phyloP scores from a whole-genome alignment of 2,797 vertebrate genomes.

The Acridotheres tristis region DNA sequence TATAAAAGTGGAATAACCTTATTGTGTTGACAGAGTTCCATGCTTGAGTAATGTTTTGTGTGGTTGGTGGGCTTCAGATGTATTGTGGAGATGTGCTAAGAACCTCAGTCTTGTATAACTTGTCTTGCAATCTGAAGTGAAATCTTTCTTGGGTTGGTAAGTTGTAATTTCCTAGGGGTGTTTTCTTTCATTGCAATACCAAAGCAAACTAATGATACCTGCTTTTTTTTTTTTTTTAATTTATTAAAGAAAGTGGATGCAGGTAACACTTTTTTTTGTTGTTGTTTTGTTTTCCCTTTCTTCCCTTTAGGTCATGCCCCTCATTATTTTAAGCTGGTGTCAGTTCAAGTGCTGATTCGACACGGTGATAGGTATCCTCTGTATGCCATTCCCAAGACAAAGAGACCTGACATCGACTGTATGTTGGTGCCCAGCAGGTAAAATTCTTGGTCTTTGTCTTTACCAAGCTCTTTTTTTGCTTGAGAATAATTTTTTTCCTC shows the following conservation, averaged over 20 bases:
- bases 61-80: neutral
- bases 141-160: neutral
- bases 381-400: conserved; percentile 94
- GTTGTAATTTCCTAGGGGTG: rapidly evolving
- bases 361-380: conserved; percentile 96
- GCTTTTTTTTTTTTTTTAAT: neutral
- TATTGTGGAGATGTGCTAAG: neutral
- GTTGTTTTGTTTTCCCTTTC: no score
- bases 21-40: neutral
- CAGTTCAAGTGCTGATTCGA: conserved; percentile 94
- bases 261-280: neutral
- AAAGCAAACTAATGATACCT: neutral
- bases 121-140: neutral
- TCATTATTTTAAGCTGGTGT: conserved; percentile 91
- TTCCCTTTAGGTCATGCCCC: conserved; percentile 87
- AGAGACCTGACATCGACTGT: conserved; percentile 91
- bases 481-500: neutral
- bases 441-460: neutral
- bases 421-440: conserved; percentile 86
- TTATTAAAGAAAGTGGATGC: neutral
- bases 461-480: neutral
- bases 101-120: neutral
- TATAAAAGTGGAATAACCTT: neutral
- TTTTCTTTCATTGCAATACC: neutral
- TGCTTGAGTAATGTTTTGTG: neutral